Conservation (phyloP, 2,797 vertebrate species). For the Triplophysa bombifrons region DNA sequence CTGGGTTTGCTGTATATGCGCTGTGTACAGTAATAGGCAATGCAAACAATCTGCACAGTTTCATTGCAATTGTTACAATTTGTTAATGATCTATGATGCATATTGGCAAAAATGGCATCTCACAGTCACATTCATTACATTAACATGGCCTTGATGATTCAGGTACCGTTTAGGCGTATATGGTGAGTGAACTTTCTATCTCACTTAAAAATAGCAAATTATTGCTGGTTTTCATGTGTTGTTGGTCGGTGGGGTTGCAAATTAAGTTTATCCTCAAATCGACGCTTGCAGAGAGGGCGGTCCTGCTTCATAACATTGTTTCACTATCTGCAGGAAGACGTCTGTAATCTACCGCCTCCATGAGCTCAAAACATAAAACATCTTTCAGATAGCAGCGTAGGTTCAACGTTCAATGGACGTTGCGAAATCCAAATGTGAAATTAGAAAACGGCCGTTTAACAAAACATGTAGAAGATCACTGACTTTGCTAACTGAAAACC, state of each 20-base stretch:
- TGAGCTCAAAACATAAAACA: conserved; percentile 7
- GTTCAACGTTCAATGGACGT: neutral
- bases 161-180: neutral
- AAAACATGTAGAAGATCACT: neutral
- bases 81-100: neutral
- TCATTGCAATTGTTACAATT: neutral
- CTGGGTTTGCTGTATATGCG: conserved; percentile 1
- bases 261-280: neutral
- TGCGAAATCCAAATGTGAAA: neutral
- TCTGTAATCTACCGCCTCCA: conserved; percentile 14
- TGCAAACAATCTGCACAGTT: neutral
- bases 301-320: conserved; percentile 2
- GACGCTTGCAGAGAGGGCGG: neutral
- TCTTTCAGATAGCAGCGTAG: conserved; percentile 10
- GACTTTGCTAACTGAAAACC: neutral
- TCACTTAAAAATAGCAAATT: neutral
- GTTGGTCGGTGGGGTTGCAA: neutral
- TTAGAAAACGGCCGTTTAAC: neutral
- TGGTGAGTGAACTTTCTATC: neutral
- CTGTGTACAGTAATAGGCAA: neutral
- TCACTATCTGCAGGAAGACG: conserved; percentile 25
- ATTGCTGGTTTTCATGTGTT: neutral
- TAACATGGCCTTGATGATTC: neutral
- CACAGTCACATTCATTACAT: neutral
- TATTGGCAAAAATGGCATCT: neutral